phyloP scores from a whole-genome alignment of 2,113 vertebrate species.

The Chionodraco myersi region DNA sequence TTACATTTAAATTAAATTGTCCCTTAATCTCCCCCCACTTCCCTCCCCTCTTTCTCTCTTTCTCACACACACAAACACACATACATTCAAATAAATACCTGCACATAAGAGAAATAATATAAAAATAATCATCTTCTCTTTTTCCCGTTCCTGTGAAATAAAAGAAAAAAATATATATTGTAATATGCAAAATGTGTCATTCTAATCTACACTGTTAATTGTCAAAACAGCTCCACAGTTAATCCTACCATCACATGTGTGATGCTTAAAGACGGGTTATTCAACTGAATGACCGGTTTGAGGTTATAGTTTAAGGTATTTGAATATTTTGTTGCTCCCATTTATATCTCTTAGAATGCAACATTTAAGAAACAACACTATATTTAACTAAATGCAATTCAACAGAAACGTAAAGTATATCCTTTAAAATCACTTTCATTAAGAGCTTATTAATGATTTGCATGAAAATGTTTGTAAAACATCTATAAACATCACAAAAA shows the following conservation, averaged over 20 bases:
- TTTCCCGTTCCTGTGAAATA: constrained; percentile 40
- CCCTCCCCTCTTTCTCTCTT: neutral
- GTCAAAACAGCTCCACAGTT: neutral
- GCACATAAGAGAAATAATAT: constrained; percentile 47
- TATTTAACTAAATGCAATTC: neutral
- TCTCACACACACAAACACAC: constrained; percentile 7
- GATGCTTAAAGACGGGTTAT: neutral
- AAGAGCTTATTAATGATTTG: too few species aligned
- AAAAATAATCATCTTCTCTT: constrained; percentile 36
- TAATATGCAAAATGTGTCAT: neutral
- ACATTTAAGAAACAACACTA: neutral
- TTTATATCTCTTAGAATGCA: neutral
- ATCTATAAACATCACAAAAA: too few species aligned
- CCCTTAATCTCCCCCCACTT: neutral
- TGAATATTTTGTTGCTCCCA: neutral
- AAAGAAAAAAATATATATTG: neutral
- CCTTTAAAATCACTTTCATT: too few species aligned
- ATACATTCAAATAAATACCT: constrained; percentile 53
- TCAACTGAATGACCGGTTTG: neutral
- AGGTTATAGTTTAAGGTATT: neutral
- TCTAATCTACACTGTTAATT: neutral
- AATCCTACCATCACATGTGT: neutral
- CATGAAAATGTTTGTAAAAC: too few species aligned
- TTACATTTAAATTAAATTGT: neutral
- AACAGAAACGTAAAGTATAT: neutral